phyloP scores from a whole-genome alignment of 2,888 invertebrate species.

The Papilio demoleus region DNA sequence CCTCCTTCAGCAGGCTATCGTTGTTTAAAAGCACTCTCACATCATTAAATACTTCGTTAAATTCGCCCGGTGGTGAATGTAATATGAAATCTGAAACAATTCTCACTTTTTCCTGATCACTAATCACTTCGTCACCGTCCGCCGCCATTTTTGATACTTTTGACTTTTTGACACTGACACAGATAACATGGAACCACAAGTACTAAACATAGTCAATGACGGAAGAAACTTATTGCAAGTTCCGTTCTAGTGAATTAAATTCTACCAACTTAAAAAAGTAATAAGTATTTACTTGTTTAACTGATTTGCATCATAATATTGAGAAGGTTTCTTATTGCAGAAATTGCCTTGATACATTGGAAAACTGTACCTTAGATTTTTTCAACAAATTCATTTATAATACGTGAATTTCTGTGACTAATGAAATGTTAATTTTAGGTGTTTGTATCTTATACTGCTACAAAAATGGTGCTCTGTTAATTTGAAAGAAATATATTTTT shows the following conservation, averaged over 20 bases:
- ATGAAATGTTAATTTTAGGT: not conserved
- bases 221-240: slow-evolving; percentile 27
- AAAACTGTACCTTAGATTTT: not conserved
- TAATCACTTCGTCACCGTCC: slow-evolving; percentile 92
- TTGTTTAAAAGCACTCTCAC: slow-evolving; percentile 96
- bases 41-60: slow-evolving; percentile 99
- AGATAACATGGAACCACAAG: slow-evolving; percentile 44
- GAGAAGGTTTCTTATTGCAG: too few relatives aligned
- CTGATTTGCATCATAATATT: not conserved
- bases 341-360: not conserved
- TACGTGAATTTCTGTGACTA: not conserved
- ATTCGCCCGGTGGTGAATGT: slow-evolving; percentile 99
- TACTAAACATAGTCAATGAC: slow-evolving; percentile 43
- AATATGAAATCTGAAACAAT: slow-evolving; percentile 99
- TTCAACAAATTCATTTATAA: not conserved
- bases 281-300: not conserved
- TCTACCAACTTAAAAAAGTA: not conserved
- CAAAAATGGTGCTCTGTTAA: not conserved
- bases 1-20: slow-evolving; percentile 97
- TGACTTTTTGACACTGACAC: slow-evolving; percentile 47
- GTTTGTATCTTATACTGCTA: not conserved
- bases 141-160: slow-evolving; percentile 90
- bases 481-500: not conserved
- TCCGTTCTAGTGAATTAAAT: not conserved
- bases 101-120: slow-evolving; percentile 96